phyloP scores from a whole-genome alignment of 1,140 invertebrate species.

The Bilobella aurantiaca region DNA sequence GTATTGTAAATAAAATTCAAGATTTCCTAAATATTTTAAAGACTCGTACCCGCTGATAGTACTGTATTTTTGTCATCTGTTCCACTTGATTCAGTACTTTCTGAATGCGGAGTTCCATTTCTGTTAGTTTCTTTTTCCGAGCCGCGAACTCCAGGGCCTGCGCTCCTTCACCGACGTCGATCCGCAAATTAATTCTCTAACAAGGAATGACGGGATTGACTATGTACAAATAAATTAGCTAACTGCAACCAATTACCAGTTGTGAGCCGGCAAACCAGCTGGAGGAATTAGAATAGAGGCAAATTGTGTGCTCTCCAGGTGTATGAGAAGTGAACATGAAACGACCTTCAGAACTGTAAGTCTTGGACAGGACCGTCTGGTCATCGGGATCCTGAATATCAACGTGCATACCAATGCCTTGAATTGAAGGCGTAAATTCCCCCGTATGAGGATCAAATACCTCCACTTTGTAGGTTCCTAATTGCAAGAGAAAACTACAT shows the following conservation, averaged over 20 bases:
- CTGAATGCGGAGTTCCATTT: conserved; percentile 85
- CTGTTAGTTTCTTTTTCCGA: conserved; percentile 93
- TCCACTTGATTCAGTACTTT: conserved; percentile 97
- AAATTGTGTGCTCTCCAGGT: conserved; percentile 95
- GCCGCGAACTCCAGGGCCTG: conserved; percentile 97
- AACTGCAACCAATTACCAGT: conserved; percentile 50
- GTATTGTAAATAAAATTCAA: no score
- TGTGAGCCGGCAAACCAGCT: conserved; percentile 93
- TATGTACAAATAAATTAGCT: conserved; percentile 16
- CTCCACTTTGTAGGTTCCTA: conserved; percentile 96
- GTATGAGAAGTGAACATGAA: conserved; percentile 94
- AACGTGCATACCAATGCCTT: conserved; percentile 97
- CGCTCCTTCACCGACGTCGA: conserved; percentile 98
- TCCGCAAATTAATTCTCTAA: conserved; percentile 88
- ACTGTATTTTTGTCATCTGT: conserved; percentile 98
- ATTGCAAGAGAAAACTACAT: conserved; percentile 37
- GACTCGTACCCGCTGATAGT: conserved; percentile 85
- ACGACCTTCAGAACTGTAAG: conserved; percentile 87
- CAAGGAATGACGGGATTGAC: no score
- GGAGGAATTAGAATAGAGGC: conserved; percentile 94
- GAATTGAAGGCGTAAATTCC: conserved; percentile 78
- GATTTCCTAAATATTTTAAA: conserved; percentile 2
- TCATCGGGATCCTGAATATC: conserved; percentile 94
- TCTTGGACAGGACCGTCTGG: conserved; percentile 75
- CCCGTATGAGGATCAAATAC: conserved; percentile 82